Base-by-base conservation (phyloP, 2,797 vertebrate genomes). In the Catostomus latipinnis region DNA sequence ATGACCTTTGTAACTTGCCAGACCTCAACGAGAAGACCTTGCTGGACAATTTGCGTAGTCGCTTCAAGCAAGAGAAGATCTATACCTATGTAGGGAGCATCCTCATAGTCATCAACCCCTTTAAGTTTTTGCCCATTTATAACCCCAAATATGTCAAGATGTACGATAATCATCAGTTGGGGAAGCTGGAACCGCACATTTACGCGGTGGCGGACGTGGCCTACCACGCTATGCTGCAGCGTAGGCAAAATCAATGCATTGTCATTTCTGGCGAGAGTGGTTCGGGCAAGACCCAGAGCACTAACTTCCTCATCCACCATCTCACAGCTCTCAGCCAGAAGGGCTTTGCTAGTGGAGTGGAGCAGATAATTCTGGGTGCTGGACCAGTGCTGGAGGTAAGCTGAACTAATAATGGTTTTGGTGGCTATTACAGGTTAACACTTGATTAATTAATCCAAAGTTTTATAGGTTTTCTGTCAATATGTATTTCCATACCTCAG, bases 91-190 rank as follows among this genome's bases (percentile, higher is more conserved):
- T 99, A 1, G 97, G 97, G 71, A 98, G 95, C 92, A 99, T 99
- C 90, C 96, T 99, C 84, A 98, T 98, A 0, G 97, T 97, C 89
- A 98, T 99, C 81, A 99, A 99, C 78, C 98, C 98, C 4, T 95
- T 99, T 89, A 97, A 98, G 86, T 99, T 99, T 90, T 95, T 99
- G 83, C 98, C 98, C 88, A 97, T 99, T 92, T 99, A 99, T 92
- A 99, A 99, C 89, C 98, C 98, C 72, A 99, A 99, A 87, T 98
- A 98, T 84, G 98, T 99, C 83, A 99, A 99, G 93, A 96, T 99
- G 96, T 99, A 99, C 1, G 98, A 99, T 85, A 99, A 99, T 90
- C 97, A 98, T 84, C 93, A 96, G 14, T 92, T 99, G 89, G 97
- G 98, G 58, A 94, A 97, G 88, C 90, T 98, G 90, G 97, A 99